Evolutionary conservation across 2,113 vertebrate genomes (phyloP), one percentile per base, ranked within the genome.

Genomic region (Stigmatopora argus): DNA sequence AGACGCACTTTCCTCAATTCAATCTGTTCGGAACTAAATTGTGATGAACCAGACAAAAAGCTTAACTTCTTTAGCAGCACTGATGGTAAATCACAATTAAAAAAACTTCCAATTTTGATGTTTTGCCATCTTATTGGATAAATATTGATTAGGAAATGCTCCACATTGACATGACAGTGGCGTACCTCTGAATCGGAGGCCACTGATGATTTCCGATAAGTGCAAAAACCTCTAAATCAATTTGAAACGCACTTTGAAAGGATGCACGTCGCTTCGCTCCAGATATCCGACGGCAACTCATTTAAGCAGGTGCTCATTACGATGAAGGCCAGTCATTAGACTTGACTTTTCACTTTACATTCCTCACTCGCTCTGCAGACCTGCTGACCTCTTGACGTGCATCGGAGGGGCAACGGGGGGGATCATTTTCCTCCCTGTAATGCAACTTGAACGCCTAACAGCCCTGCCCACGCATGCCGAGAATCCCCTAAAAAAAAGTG

Each of bases 331-430:
- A 85, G 81, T 80, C 78, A 77, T 88, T 75, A 85, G 8, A 9
- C 34, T 66, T 34, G 7, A 72, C 80, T 78, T 85, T 83, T 82
- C 73, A 62, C 78, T 79, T 78, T 65, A 75, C 57, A 46, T 68
- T 67, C 79, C 52, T 67, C 76, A 72, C 66, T 81, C 79, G 57
- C 78, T 86, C 79, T 71, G 69, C 73, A 56, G 72, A 78, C 73
- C 75, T 73, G 77, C 74, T 83, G 74, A 87, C 83, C 85, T 89
- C 78, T 87, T n/a, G 1, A 69, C 66, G 75, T 72, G 74, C 64
- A 38, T 7, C 0, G n/a, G 18, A 66, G 62, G 71, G 52, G 49
- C 0, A 13, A 13, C 2, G 12, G n/a, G n/a, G 66, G 62, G 75
- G 84, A 65, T 64, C 34, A 57, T 74, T 75, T 78, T 71, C 70